Evolutionary conservation across 2,797 vertebrate genomes (phyloP).

Genomic region (Dicrostonyx torquatus): DNA sequence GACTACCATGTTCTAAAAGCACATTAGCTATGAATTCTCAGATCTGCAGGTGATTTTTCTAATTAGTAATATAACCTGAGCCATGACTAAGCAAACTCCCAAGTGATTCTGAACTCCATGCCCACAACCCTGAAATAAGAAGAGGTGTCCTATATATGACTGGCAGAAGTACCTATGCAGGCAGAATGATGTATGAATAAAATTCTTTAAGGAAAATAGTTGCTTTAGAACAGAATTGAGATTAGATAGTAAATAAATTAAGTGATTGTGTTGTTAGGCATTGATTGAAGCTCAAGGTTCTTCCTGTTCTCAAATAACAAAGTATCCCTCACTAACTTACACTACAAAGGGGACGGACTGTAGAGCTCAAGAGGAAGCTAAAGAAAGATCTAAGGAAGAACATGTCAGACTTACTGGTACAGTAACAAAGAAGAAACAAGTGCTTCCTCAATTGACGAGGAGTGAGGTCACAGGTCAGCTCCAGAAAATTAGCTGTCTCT

Average conservation of each 20-base stretch:
- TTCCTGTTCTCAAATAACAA: constrained; percentile 70
- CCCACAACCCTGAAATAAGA: constrained; percentile 53
- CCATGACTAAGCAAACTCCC: constrained; percentile 14
- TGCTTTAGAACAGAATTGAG: constrained; percentile 60
- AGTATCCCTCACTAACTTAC: constrained; percentile 57
- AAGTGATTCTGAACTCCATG: neutral
- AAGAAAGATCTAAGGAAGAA: neutral
- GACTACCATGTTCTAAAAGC: constrained; percentile 17
- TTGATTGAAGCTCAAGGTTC: constrained; percentile 64
- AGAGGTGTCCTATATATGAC: neutral
- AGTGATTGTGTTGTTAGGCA: constrained; percentile 60
- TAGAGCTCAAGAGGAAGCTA: neutral
- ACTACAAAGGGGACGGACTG: constrained; percentile 23
- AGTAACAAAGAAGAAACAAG: constrained; percentile 20
- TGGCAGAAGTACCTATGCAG: constrained; percentile 60
- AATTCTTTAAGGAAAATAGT: constrained; percentile 57
- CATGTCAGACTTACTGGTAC: neutral
- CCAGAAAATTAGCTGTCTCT: constrained; percentile 60
- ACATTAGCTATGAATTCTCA: neutral
- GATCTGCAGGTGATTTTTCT: neutral
- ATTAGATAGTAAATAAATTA: constrained; percentile 72
- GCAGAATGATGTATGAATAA: constrained; percentile 48
- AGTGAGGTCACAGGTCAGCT: constrained; percentile 10
- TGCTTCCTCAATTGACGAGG: neutral
- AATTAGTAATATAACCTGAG: constrained; percentile 26